Evolutionary conservation across 2,113 vertebrate genomes (phyloP), one percentile per base, ranked within the genome.

Genomic region (Takifugu bimaculatus): DNA sequence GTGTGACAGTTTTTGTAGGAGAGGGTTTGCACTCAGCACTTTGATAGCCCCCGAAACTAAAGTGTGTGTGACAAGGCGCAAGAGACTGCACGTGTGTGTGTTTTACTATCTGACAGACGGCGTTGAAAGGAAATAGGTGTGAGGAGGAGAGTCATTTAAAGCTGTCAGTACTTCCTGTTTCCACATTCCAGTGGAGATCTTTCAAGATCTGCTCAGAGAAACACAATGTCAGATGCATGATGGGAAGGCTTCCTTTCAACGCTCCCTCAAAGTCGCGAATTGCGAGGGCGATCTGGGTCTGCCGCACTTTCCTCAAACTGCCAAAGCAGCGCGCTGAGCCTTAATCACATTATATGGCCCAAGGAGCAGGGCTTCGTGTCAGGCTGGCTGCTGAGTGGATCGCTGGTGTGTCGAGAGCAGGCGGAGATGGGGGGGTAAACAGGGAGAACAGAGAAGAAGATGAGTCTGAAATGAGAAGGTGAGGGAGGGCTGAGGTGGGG

Each of bases 1-100:
- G 82, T 83, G 85, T 84, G 86, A 84, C 86, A 84, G 76, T 69
- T 85, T 86, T 85, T 83, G 70, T 76, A 73, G 67, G 78, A 80
- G 76, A 72, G 82, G 73, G 77, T 88, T 85, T 79, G 82, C 86
- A 82, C 81, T 83, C 78, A 76, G 77, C 79, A 72, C 85, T 87
- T 84, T 88, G 85, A 89, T 85, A 85, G 83, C 74, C 71, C 60
- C 55, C 44, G 77, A 85, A 85, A 85, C 78, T 69, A 87, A 83
- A 86, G 83, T 85, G 85, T 82, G 82, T 85, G 81, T 74, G 85
- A 84, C 77, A 78, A 81, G 75, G 73, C 77, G 59, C 85, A 61
- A 78, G 81, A 80, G 81, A 80, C 77, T 39, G 29, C 39, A 20
- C 49, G 6, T 59, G 51, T 51, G 61, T 63, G 54, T 77, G 68